phyloP scores from a whole-genome alignment of 2,888 invertebrate species.

The Drosophila paramelanica region DNA sequence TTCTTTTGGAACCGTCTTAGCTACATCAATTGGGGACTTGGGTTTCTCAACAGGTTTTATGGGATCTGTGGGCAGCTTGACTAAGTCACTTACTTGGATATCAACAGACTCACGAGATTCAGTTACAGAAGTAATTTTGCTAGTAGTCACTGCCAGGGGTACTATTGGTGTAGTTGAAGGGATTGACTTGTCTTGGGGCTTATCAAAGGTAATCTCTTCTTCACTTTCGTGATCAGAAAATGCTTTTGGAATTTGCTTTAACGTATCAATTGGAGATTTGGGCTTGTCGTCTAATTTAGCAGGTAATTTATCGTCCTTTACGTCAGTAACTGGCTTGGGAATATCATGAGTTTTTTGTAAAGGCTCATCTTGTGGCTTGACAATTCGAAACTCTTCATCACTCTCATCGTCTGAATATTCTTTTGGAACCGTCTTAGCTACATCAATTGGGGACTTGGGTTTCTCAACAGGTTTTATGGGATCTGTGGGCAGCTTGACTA shows the following conservation, averaged over 20 bases:
- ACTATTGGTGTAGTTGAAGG: background rate
- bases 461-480: no score
- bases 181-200: background rate
- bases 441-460: no score
- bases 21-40: constrained; percentile 6
- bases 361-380: no score
- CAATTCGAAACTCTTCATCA: no score
- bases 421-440: no score
- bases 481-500: no score
- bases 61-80: constrained; percentile 1
- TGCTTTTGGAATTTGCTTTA: background rate
- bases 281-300: constrained; percentile 12
- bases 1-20: background rate
- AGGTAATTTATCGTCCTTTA: constrained; percentile 5
- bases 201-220: constrained; percentile 14
- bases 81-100: constrained; percentile 4
- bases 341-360: no score
- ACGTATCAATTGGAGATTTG: constrained; percentile 2
- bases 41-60: constrained; percentile 12
- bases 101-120: constrained; percentile 9
- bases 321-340: no score
- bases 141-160: background rate
- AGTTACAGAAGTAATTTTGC: constrained; percentile 7
- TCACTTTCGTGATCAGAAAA: constrained; percentile 20
- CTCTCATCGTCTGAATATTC: no score